Evolutionary conservation across 2,888 invertebrate species (phyloP).

Genomic region (Druceiella hillmani): DNA sequence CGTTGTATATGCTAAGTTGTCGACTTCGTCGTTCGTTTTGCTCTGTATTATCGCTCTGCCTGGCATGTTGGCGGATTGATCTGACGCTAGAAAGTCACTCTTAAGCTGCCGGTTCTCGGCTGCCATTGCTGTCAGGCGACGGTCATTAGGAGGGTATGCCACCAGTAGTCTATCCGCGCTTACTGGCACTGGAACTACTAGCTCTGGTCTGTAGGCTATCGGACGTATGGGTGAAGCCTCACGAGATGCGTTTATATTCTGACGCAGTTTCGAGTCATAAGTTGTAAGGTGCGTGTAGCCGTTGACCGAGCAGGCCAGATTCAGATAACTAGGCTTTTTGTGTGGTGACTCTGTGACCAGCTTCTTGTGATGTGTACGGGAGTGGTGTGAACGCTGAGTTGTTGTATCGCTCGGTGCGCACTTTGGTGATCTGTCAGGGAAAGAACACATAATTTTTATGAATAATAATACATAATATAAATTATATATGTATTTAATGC

Average conservation of each 20-base stretch:
- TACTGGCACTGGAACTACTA: conserved; percentile 45
- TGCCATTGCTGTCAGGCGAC: conserved; percentile 45
- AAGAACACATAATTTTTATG: too few species aligned
- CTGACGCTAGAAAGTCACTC: conserved; percentile 46
- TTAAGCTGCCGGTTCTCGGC: conserved; percentile 47
- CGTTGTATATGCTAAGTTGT: conserved; percentile 29
- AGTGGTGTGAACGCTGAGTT: conserved; percentile 31
- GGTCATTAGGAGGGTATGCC: conserved; percentile 47
- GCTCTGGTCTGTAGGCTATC: conserved; percentile 43
- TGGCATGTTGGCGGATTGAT: conserved; percentile 42
- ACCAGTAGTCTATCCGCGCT: conserved; percentile 52
- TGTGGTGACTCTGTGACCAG: conserved; percentile 38
- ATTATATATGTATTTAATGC: too few species aligned
- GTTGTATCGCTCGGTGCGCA: too few species aligned
- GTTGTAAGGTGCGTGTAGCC: conserved; percentile 84
- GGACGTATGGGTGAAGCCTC: conserved; percentile 68
- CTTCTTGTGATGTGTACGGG: conserved; percentile 39
- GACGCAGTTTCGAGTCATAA: conserved; percentile 75
- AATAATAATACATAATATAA: too few species aligned
- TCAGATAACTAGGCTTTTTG: conserved; percentile 83
- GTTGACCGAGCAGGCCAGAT: conserved; percentile 84
- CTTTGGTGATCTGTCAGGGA: too few species aligned
- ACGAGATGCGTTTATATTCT: conserved; percentile 66
- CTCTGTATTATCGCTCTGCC: conserved; percentile 40
- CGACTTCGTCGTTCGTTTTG: conserved; percentile 37